These are phyloP conservation scores for Actenoides lindsayi DNA, from an alignment of 2,113 vertebrate genomes.

Conservation along the genomic window DNA sequence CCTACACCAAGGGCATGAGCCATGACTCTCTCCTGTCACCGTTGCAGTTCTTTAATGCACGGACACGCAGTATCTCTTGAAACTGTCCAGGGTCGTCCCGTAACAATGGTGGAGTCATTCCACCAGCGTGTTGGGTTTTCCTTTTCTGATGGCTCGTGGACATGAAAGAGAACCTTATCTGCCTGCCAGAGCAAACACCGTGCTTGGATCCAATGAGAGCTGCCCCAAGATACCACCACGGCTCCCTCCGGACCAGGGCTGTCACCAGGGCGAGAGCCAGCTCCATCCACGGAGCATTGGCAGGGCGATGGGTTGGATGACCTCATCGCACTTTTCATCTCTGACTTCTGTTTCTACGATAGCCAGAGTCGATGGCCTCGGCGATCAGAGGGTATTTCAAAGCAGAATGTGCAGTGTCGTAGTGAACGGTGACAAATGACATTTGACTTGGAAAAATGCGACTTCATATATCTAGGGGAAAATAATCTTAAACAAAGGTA, in stretches of 20 bases:
- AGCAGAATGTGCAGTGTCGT: not conserved
- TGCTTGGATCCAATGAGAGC: not conserved
- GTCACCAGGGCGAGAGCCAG: not conserved
- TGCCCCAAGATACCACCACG: not conserved
- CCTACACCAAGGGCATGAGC: not conserved
- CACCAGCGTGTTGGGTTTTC: not conserved
- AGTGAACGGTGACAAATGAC: not conserved
- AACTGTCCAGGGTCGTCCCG: slow-evolving; percentile 33
- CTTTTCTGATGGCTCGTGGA: not conserved
- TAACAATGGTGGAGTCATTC: slow-evolving; percentile 38
- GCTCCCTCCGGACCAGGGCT: not conserved
- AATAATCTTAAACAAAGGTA: slow-evolving; percentile 25
- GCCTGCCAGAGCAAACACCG: not conserved
- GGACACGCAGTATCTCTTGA: slow-evolving; percentile 2
- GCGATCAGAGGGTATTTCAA: slow-evolving; percentile 9
- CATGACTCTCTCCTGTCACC: fast-evolving
- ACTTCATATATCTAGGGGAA: not conserved
- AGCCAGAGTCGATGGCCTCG: not conserved
- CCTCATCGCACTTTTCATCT: slow-evolving; percentile 7
- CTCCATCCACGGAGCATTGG: not conserved
- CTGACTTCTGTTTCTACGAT: not conserved
- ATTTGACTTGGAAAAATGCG: not conserved
- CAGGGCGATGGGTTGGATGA: not conserved
- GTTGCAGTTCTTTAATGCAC: not conserved
- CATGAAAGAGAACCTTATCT: slow-evolving; percentile 67